phyloP scores from a whole-genome alignment of 2,888 invertebrate species.

The Drosophila kanekoi region DNA sequence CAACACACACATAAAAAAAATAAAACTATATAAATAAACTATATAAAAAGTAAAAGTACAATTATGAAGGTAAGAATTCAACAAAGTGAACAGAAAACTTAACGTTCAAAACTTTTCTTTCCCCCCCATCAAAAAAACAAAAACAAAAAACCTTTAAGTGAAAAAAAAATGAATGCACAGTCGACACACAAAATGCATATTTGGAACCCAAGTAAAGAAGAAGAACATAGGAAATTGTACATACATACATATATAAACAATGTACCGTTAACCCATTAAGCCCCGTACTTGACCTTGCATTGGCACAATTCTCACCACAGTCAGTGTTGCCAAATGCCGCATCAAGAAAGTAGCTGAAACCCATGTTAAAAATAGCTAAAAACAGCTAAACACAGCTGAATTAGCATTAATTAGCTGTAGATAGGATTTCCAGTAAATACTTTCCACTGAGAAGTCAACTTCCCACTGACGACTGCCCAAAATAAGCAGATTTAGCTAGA shows the following conservation, averaged over 20 bases:
- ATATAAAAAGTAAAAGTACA: conserved; percentile 53
- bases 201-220: neutral
- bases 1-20: conserved; percentile 48
- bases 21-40: conserved; percentile 46
- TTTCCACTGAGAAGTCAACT: too few species aligned
- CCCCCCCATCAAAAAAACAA: conserved; percentile 24
- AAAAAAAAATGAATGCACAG: conserved; percentile 19
- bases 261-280: neutral
- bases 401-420: too few species aligned
- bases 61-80: conserved; percentile 76
- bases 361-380: too few species aligned
- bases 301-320: neutral
- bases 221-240: neutral
- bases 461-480: too few species aligned
- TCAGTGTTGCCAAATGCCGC: too few species aligned
- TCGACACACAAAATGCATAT: conserved; percentile 1
- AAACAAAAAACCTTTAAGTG: conserved; percentile 7
- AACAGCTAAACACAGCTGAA: too few species aligned
- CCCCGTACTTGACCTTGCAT: neutral
- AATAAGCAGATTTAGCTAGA: too few species aligned
- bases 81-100: conserved; percentile 66
- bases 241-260: neutral
- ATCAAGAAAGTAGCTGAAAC: too few species aligned
- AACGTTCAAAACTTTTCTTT: conserved; percentile 55
- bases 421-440: too few species aligned